Conservation (phyloP, 2,797 vertebrate genomes). For the Halcyon smyrnensis region DNA sequence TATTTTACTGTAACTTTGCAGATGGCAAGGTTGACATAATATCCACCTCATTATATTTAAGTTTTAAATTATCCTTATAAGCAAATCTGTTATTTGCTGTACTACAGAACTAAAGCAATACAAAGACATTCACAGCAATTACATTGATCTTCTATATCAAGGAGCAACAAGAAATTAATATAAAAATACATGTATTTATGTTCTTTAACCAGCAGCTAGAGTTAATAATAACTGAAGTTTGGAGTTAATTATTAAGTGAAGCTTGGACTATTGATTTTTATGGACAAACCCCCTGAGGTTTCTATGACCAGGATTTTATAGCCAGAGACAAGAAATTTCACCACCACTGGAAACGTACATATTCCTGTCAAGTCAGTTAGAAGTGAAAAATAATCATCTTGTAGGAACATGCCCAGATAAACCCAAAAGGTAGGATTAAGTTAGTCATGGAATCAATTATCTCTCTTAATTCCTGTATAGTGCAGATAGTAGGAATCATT, state of each 20-base stretch:
- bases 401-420: not conserved
- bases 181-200: constrained; percentile 23
- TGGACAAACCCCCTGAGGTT: constrained; percentile 28
- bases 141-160: not conserved
- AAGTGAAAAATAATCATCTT: constrained; percentile 20
- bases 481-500: not conserved
- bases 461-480: not conserved
- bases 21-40: not conserved
- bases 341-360: not conserved
- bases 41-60: not conserved
- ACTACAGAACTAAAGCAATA: not conserved
- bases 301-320: constrained; percentile 34
- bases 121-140: constrained; percentile 29
- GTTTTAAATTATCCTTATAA: not conserved
- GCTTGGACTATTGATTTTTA: constrained; percentile 35
- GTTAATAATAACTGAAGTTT: constrained; percentile 57
- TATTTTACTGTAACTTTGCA: constrained; percentile 11
- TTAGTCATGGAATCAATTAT: not conserved
- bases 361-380: constrained; percentile 9
- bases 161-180: not conserved
- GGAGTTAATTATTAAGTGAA: constrained; percentile 54
- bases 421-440: not conserved
- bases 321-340: constrained; percentile 52
- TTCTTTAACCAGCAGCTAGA: constrained; percentile 48
- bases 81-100: constrained; percentile 7